A percentile compares a stretch with the other conserved stretches of the same genome.
Evolutionary conservation across 2,113 vertebrate species (phyloP).

Genomic region (Tupaia chinensis): DNA sequence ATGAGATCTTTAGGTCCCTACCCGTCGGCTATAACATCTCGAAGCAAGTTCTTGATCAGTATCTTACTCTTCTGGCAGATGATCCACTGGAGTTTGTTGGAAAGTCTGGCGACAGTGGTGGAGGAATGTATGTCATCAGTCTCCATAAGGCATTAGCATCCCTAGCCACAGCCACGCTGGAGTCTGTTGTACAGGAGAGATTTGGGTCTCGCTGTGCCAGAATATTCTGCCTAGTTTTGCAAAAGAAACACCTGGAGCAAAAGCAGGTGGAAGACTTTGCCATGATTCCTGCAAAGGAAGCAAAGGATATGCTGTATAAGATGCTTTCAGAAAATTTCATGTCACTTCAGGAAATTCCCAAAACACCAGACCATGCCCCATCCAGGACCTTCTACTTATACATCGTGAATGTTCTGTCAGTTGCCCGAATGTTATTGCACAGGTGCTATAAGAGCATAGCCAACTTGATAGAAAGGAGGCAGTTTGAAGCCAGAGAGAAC

Average conservation of each 20-base stretch:
- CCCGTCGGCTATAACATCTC: slow-evolving; percentile 93
- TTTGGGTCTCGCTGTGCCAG: slow-evolving; percentile 95
- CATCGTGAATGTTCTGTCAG: slow-evolving; percentile 91
- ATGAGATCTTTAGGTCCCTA: slow-evolving; percentile 96
- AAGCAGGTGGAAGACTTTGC: slow-evolving; percentile 99
- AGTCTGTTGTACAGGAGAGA: slow-evolving; percentile 96
- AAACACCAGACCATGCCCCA: slow-evolving; percentile 96
- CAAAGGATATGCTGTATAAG: slow-evolving; percentile 98
- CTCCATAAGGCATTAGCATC: slow-evolving; percentile 92
- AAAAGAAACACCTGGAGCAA: slow-evolving; percentile 95
- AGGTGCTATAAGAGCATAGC: slow-evolving; percentile 95
- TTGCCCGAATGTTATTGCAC: slow-evolving; percentile 93
- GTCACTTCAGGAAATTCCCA: slow-evolving; percentile 97
- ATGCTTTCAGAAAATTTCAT: slow-evolving; percentile 95
- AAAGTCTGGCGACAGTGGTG: slow-evolving; percentile 95
- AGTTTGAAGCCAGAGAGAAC: slow-evolving; percentile 95
- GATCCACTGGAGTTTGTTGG: slow-evolving; percentile 97
- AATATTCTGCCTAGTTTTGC: slow-evolving; percentile 94
- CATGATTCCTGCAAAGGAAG: slow-evolving; percentile 98
- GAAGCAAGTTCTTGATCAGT: slow-evolving; percentile 96
- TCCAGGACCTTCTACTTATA: slow-evolving; percentile 98
- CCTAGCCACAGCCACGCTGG: slow-evolving; percentile 93
- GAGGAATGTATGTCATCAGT: slow-evolving; percentile 95
- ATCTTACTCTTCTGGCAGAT: slow-evolving; percentile 94
- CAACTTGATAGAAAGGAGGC: slow-evolving; percentile 95